Percentiles rank a stretch among this genome's conserved stretches.
Conservation (phyloP, 2,888 invertebrate genomes). For the Agrilus biguttatus region DNA sequence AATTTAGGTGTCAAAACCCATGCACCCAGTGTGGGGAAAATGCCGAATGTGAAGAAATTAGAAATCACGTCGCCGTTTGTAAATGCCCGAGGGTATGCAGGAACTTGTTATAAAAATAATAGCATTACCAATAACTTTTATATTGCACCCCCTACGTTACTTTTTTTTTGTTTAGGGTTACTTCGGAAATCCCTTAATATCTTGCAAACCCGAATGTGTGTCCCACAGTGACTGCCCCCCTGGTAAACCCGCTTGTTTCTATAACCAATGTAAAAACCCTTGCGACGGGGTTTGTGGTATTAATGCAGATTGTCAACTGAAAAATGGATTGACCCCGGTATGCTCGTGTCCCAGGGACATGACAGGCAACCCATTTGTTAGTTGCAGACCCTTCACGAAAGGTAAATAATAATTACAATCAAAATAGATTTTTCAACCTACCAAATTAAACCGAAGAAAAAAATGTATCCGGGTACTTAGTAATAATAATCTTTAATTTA, state of each 20-base stretch:
- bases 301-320: slow-evolving; percentile 64
- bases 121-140: not conserved
- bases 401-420: slow-evolving; percentile 39
- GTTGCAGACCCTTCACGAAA: slow-evolving; percentile 68
- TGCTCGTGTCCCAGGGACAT: slow-evolving; percentile 77
- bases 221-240: slow-evolving; percentile 66
- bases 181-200: slow-evolving; percentile 59
- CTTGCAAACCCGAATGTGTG: slow-evolving; percentile 69
- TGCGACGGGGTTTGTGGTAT: slow-evolving; percentile 70
- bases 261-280: slow-evolving; percentile 70
- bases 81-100: slow-evolving; percentile 61
- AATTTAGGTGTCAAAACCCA: slow-evolving; percentile 61
- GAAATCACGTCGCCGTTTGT: slow-evolving; percentile 62
- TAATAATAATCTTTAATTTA: too few relatives aligned
- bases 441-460: too few relatives aligned
- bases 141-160: not conserved
- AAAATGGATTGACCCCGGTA: slow-evolving; percentile 59
- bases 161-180: slow-evolving; percentile 41
- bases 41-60: slow-evolving; percentile 62
- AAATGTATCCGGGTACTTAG: too few relatives aligned
- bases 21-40: slow-evolving; percentile 64
- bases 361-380: slow-evolving; percentile 75
- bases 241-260: slow-evolving; percentile 63
- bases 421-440: too few relatives aligned
- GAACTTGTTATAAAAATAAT: not conserved